Percentiles rank a stretch among this genome's conserved stretches.
phyloP scores from a whole-genome alignment of 2,888 invertebrate genomes.

The Steinernema hermaphroditum region DNA sequence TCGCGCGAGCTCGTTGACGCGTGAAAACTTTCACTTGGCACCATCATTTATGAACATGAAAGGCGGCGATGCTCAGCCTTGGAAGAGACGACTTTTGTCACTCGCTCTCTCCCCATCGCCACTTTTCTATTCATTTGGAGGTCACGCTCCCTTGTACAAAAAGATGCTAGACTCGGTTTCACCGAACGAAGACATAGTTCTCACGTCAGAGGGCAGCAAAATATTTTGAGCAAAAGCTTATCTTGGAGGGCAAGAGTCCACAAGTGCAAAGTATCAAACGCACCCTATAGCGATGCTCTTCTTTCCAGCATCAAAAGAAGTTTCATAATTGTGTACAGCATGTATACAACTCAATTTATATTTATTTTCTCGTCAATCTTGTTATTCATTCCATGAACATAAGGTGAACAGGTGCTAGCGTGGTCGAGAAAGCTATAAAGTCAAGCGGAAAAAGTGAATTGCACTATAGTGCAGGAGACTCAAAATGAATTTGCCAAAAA shows the following conservation, averaged over 20 bases:
- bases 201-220: too few species aligned
- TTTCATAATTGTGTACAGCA: too few species aligned
- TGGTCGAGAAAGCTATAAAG: background rate
- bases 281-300: too few species aligned
- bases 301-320: too few species aligned
- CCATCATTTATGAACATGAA: conserved; percentile 7
- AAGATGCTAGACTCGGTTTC: too few species aligned
- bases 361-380: too few species aligned
- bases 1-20: background rate
- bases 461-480: background rate
- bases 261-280: too few species aligned
- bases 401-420: background rate
- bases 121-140: conserved; percentile 7
- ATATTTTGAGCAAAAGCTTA: too few species aligned
- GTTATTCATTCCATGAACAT: too few species aligned
- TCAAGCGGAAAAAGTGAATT: background rate
- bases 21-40: conserved; percentile 14
- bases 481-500: background rate
- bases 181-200: too few species aligned
- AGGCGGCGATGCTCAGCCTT: conserved; percentile 18
- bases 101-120: background rate
- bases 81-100: background rate
- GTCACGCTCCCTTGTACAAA: background rate
- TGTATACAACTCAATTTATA: too few species aligned
- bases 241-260: too few species aligned